These are phyloP conservation scores for Rhadina sibilatrix DNA, from an alignment of 2,113 vertebrate genomes.

Conservation along the genomic window DNA sequence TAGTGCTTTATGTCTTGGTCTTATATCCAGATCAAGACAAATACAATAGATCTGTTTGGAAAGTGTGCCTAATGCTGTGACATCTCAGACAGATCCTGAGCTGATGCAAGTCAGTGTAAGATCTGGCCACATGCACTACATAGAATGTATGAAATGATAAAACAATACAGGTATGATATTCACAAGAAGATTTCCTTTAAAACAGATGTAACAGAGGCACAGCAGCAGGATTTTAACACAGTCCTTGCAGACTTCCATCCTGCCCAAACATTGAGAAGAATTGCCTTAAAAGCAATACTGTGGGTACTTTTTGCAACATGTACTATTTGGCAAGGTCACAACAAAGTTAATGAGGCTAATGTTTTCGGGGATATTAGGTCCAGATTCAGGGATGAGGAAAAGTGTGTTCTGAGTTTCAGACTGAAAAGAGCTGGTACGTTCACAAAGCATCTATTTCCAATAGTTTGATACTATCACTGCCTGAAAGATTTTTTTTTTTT, in stretches of 20 bases:
- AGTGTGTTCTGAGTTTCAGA: neutral
- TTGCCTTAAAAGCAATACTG: neutral
- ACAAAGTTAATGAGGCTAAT: fast-evolving
- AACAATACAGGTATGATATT: neutral
- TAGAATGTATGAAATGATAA: neutral
- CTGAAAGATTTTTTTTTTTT: neutral
- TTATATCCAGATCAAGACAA: neutral
- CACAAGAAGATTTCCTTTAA: neutral
- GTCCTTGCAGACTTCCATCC: neutral
- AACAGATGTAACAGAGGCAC: neutral
- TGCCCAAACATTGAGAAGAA: neutral
- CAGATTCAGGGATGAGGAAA: neutral
- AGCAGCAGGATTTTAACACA: neutral
- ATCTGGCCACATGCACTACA: neutral
- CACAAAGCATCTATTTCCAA: neutral
- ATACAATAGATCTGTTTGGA: neutral
- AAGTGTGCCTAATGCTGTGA: neutral
- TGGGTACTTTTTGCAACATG: neutral
- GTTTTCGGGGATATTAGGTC: neutral
- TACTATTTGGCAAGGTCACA: neutral
- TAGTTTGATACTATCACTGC: neutral
- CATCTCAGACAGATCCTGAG: neutral
- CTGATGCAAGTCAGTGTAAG: neutral
- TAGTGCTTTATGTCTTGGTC: neutral
- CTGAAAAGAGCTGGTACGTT: neutral